phyloP scores from a whole-genome alignment of 2,113 vertebrate species.

The Gadus macrocephalus region DNA sequence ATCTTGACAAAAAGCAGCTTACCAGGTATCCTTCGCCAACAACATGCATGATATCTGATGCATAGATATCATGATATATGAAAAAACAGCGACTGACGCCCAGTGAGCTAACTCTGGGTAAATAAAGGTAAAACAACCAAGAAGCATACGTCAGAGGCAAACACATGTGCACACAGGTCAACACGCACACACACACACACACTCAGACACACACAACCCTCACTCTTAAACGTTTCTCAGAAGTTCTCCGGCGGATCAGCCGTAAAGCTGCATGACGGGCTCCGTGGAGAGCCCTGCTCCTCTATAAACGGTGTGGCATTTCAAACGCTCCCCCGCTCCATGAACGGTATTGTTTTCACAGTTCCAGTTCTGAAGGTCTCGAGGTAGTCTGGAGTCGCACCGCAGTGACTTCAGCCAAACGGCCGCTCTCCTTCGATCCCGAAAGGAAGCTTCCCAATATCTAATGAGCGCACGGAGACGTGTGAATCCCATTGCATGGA shows the following conservation, averaged over 20 bases:
- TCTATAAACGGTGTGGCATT: constrained; percentile 32
- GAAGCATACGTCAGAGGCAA: neutral
- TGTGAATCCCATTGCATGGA: no score
- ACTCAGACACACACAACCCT: neutral
- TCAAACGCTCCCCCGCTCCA: constrained; percentile 30
- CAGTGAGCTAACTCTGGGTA: no score
- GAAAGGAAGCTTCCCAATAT: no score
- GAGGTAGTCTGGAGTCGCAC: constrained; percentile 26
- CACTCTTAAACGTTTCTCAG: neutral
- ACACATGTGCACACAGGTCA: neutral
- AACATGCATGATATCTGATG: no score
- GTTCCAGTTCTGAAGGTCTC: constrained; percentile 24
- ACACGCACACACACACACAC: neutral
- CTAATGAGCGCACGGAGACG: no score
- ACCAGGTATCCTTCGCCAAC: no score
- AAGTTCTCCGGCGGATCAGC: neutral
- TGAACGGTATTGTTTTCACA: constrained; percentile 31
- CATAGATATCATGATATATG: no score
- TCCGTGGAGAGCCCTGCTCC: neutral
- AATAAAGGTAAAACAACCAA: no score
- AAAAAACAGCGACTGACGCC: no score
- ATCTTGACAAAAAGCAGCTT: no score
- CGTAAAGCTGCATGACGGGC: neutral
- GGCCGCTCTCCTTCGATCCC: neutral
- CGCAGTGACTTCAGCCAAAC: constrained; percentile 17